Percentiles rank a stretch among this genome's conserved stretches.
Conservation (phyloP, 1,140 invertebrate genomes). For the Psix sp. region DNA sequence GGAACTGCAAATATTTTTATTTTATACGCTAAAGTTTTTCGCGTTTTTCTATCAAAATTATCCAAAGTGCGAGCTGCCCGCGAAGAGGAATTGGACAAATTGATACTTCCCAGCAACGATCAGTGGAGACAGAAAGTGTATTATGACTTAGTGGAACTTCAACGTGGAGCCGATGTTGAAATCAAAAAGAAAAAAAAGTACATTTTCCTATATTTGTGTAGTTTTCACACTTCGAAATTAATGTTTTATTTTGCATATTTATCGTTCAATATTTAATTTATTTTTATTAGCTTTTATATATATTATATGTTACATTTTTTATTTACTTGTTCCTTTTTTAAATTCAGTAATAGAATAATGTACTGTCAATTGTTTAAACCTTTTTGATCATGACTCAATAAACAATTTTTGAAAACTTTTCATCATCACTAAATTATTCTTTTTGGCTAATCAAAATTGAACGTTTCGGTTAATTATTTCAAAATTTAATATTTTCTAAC, state of each 20-base stretch:
- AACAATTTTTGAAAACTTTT: not conserved
- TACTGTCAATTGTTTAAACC: too few relatives aligned
- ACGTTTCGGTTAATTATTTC: slow-evolving; percentile 1
- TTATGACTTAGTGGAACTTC: slow-evolving; percentile 84
- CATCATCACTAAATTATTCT: not conserved
- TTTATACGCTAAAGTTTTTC: slow-evolving; percentile 67
- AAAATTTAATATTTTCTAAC: slow-evolving; percentile 20
- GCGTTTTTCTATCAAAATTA: slow-evolving; percentile 62
- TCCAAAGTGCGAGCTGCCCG: slow-evolving; percentile 11
- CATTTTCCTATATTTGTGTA: too few relatives aligned
- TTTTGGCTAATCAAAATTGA: slow-evolving; percentile 19
- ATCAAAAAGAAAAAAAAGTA: slow-evolving; percentile 44
- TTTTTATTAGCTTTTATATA: too few relatives aligned
- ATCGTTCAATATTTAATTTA: too few relatives aligned
- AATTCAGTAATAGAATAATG: too few relatives aligned
- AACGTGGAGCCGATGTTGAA: slow-evolving; percentile 75
- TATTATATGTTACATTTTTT: too few relatives aligned
- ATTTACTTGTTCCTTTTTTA: too few relatives aligned
- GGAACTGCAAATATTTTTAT: slow-evolving; percentile 58
- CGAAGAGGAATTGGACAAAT: slow-evolving; percentile 66
- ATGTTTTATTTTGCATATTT: too few relatives aligned
- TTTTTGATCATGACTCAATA: not conserved
- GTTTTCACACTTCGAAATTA: too few relatives aligned
- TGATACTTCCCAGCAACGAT: slow-evolving; percentile 83
- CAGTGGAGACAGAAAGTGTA: slow-evolving; percentile 85